A percentile compares a stretch with the other conserved stretches of the same genome.
Conservation (phyloP, 2,113 vertebrate species). For the Xiphorhynchus elegans region DNA sequence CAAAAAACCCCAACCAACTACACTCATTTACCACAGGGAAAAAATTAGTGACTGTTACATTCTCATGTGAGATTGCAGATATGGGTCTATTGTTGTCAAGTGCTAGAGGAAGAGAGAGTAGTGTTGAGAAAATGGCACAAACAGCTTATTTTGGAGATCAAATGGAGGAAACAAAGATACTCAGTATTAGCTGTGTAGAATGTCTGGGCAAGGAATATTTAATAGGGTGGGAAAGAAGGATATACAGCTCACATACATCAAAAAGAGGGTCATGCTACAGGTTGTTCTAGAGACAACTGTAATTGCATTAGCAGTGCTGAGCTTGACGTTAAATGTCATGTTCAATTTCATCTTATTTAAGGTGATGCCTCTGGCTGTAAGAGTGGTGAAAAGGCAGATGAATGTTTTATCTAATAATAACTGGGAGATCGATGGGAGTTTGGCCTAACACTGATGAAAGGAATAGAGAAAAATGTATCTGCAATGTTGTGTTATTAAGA, state of each 20-base stretch:
- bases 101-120: not conserved
- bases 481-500: not conserved
- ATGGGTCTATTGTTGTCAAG: not conserved
- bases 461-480: not conserved
- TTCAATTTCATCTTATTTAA: conserved; percentile 54
- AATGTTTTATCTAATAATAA: conserved; percentile 67
- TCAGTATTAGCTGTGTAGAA: not conserved
- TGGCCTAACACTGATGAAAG: conserved; percentile 27
- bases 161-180: not conserved
- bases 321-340: conserved; percentile 48
- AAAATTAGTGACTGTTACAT: not conserved
- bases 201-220: not conserved
- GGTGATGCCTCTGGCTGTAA: conserved; percentile 31
- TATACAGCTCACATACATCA: not conserved
- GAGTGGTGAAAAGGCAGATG: conserved; percentile 49
- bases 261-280: not conserved
- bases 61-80: not conserved
- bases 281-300: not conserved
- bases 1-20: not conserved
- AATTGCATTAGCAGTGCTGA: conserved; percentile 55
- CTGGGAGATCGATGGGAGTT: conserved; percentile 19
- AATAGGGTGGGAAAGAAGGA: not conserved
- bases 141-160: not conserved
- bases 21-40: not conserved
- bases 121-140: not conserved